Evolutionary conservation across 2,888 invertebrate species (phyloP), one percentile per base, ranked within the genome.

Genomic region (Eupithecia inturbata): DNA sequence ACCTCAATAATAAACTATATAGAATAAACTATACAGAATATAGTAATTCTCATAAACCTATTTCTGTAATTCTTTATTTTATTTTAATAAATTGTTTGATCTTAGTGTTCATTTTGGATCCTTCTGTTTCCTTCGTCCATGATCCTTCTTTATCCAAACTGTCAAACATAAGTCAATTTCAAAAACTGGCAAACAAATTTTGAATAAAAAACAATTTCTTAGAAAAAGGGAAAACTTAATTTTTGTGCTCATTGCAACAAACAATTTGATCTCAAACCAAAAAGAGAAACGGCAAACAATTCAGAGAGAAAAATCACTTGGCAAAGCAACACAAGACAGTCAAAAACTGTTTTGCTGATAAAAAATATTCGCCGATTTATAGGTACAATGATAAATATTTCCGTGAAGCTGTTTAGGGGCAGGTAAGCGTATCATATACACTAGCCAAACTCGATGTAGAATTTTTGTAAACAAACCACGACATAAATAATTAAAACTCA

Each of bases 371-470:
- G 22, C 22, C 22, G n/a, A n/a, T 22, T 10, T 22, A 0, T 10
- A 53, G 53, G 0, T 3, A 57, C 26, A 22, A 57, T 57, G 57
- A 57, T 57, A 14, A 57, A 26, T 57, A 26, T 57, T 14, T 57
- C 57, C n/a, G 26, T 57, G 14, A 57, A 57, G 26, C 26, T 57
- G 57, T 57, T 57, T 26, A 57, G 57, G 57, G 57, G 57, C 12
- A 57, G 57, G 57, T 57, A 26, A 57, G 57, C 57, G 57, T n/a
- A 49, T 22, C 49, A 19, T 49, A 49, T n/a, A n/a, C n/a, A n/a
- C n/a, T n/a, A n/a, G n/a, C n/a, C n/a, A n/a, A n/a, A n/a, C n/a
- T n/a, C n/a, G n/a, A n/a, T n/a, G n/a, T n/a, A n/a, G n/a, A n/a
- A n/a, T n/a, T n/a, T n/a, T n/a, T n/a, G n/a, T n/a, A n/a, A n/a